phyloP scores from a whole-genome alignment of 2,888 invertebrate species.

The Agrotis clavis region DNA sequence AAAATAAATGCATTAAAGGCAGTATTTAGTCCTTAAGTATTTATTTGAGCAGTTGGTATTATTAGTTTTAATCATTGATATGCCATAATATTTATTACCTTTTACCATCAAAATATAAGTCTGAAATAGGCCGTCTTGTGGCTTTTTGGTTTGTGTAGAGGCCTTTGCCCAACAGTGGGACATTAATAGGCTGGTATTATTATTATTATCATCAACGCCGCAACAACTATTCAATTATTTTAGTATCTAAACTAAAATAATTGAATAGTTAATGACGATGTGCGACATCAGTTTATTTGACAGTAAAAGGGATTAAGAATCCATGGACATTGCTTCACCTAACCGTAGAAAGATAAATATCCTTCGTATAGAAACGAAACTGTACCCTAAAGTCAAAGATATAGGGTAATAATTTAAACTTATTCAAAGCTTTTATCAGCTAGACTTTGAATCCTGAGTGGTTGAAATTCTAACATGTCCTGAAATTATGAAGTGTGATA shows the following conservation, averaged over 20 bases:
- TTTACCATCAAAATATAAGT: slow-evolving; percentile 14
- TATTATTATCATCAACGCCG: too few relatives aligned
- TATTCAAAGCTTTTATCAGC: too few relatives aligned
- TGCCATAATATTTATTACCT: slow-evolving; percentile 2
- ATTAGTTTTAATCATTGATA: slow-evolving; percentile 24
- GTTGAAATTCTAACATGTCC: not conserved
- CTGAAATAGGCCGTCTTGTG: too few relatives aligned
- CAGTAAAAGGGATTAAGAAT: slow-evolving; percentile 4
- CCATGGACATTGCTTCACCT: slow-evolving; percentile 52
- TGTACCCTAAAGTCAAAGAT: too few relatives aligned
- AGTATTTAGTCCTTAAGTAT: slow-evolving; percentile 55
- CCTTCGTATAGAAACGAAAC: not conserved
- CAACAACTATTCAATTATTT: too few relatives aligned
- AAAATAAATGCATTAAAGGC: slow-evolving; percentile 66
- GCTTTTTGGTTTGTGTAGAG: too few relatives aligned
- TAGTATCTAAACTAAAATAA: too few relatives aligned
- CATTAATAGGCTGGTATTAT: too few relatives aligned
- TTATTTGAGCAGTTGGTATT: slow-evolving; percentile 37
- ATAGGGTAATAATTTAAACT: too few relatives aligned
- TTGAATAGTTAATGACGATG: not conserved
- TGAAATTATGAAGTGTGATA: too few relatives aligned
- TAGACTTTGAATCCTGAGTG: not conserved
- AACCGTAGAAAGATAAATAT: slow-evolving; percentile 35
- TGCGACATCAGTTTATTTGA: not conserved
- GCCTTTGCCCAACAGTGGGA: too few relatives aligned